Conservation (phyloP, 2,113 vertebrate species). For the Lasiurus cinereus region DNA sequence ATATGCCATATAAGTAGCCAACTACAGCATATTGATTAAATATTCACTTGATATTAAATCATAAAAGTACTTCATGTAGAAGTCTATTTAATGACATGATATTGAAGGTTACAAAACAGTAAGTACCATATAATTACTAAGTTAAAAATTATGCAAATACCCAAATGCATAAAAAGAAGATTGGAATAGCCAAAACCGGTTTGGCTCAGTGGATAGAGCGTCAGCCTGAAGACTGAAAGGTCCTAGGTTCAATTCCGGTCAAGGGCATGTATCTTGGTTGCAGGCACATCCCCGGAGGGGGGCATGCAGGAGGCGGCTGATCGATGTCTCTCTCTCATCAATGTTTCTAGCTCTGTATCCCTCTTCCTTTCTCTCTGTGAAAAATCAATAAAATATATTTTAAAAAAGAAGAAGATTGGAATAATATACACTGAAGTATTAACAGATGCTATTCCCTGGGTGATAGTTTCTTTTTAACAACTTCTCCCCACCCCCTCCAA, state of each 20-base stretch:
- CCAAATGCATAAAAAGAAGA: too few relatives aligned
- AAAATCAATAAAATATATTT: too few relatives aligned
- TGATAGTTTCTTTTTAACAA: conserved; percentile 39
- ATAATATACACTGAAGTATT: conserved; percentile 61
- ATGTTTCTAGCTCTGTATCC: too few relatives aligned
- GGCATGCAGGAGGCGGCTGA: too few relatives aligned
- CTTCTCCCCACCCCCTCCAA: neutral
- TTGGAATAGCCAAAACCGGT: too few relatives aligned
- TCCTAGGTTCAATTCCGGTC: too few relatives aligned
- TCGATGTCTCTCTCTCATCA: too few relatives aligned
- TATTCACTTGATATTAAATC: conserved; percentile 50
- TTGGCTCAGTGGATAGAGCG: too few relatives aligned
- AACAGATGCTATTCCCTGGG: conserved; percentile 49
- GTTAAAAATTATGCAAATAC: conserved; percentile 51
- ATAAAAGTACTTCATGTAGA: conserved; percentile 36
- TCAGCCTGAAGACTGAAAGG: too few relatives aligned
- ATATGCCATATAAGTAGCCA: conserved; percentile 13
- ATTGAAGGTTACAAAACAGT: conserved; percentile 56
- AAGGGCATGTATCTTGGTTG: too few relatives aligned
- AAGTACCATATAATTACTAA: conserved; percentile 62
- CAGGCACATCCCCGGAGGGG: too few relatives aligned
- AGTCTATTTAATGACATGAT: conserved; percentile 59
- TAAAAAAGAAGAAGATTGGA: conserved; percentile 46
- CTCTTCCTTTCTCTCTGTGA: too few relatives aligned
- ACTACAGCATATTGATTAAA: conserved; percentile 55